Evolutionary conservation across 1,140 invertebrate species (phyloP).

Genomic region (Sycophaga agraensis): DNA sequence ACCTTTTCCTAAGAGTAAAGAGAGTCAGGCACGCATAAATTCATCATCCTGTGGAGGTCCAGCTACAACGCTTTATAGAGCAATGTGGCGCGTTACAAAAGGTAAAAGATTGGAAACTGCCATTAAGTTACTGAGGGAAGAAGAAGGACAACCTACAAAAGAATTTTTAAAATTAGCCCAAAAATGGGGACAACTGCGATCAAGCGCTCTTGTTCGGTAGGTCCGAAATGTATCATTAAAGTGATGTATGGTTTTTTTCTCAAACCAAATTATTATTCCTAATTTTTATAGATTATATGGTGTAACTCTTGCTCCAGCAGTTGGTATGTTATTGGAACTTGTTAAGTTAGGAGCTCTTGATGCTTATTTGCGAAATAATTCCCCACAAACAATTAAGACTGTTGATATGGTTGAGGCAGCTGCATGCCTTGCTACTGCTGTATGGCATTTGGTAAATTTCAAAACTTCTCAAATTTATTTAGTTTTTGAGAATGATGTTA

Average conservation of each 20-base stretch:
- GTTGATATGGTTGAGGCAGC: conserved; percentile 78
- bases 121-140: conserved; percentile 73
- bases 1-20: conserved; percentile 43
- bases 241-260: neutral
- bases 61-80: conserved; percentile 43
- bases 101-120: conserved; percentile 73
- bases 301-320: conserved; percentile 70
- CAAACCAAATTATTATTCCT: neutral
- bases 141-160: conserved; percentile 58
- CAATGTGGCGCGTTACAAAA: conserved; percentile 61
- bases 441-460: conserved; percentile 72
- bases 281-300: conserved; percentile 64
- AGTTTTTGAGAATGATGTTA: neutral
- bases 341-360: conserved; percentile 76
- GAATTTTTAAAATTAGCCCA: conserved; percentile 76
- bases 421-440: conserved; percentile 72
- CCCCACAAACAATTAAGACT: conserved; percentile 59
- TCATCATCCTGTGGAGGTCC: conserved; percentile 31
- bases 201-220: conserved; percentile 68
- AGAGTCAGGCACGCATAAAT: conserved; percentile 22
- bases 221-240: neutral
- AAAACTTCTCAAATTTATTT: neutral
- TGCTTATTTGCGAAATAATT: conserved; percentile 64
- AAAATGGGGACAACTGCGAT: conserved; percentile 74
- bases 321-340: conserved; percentile 81